Evolutionary conservation across 2,797 vertebrate genomes (phyloP), one percentile per base, ranked within the genome.

Genomic region (Hyperoplus lanceolatus): DNA sequence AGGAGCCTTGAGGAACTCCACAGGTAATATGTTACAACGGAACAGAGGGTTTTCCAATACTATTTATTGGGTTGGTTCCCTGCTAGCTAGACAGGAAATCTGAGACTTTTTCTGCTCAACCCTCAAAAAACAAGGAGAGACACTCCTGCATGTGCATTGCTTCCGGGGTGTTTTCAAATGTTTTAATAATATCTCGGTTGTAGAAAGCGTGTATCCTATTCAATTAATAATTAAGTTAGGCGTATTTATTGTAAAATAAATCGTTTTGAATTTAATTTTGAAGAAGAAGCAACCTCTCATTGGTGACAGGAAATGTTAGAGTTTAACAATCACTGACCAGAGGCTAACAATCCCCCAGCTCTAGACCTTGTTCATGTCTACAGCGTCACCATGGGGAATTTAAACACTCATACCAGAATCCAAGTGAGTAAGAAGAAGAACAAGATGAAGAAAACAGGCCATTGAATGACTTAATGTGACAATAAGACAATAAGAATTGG

Each of bases 401-500:
- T 70, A 51, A 48, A 60, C 62, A 59, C 14, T 64, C 54, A 61
- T 39, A 41, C 18, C 16, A 11, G 59, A 66, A 57, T 63, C 62
- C 48, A 80, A 69, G 56, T 36, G 39, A 21, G 39, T 46, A 69
- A 21, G 43, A 50, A 41, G 55, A 69, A 70, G 61, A 68, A 53
- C 45, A 9, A 68, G 8, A 61, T 14, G 11, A 55, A 39, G 70
- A 61, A 70, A 65, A 76, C 59, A 72, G 50, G 50, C 50, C n/a
- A 82, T 75, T 53, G 43, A 60, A 57, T 38, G 54, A 63, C 45
- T 67, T 10, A 46, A 63, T 29, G 51, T 75, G 62, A 58, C 39
- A 57, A 54, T 51, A 48, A 46, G 68, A 46, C 55, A 59, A 16
- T 68, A 73, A 51, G 59, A 76, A 61, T 65, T 69, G 70, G 71